Evolutionary conservation across 2,113 vertebrate genomes (phyloP), one percentile per base, ranked within the genome.

Genomic region (Labrus mixtus): DNA sequence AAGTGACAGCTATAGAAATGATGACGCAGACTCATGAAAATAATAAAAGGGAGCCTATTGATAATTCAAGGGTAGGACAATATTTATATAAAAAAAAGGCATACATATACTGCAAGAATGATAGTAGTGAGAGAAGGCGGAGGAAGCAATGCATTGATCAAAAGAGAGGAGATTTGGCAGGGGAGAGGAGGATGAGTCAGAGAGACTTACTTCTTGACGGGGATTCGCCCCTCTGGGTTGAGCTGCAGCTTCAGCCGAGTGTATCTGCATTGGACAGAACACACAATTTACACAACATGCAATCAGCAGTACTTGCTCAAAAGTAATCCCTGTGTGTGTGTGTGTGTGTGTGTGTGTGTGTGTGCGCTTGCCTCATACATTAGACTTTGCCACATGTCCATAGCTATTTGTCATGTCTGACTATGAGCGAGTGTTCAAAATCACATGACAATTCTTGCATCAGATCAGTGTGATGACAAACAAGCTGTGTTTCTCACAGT

Each of bases 181-280:
- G 53, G 25, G 33, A 74, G 58, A 36, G 48, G 55, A 1, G 76
- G 61, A 72, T 78, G 81, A 87, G 84, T 85, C 87, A 86, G 15
- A 4, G 11, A 59, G 84, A 93, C 97, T 96, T 95, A 99, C 98
- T 97, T 99, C 94, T 98, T 99, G 80, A 99, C 95, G 85, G 97
- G 96, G 93, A 99, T 98, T 75, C 96, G 93, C 0, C 96, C 97
- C 87, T 99, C 97, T n/a, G 96, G 95, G 88, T 96, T 98, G 72
- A 96, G 95, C 92, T 98, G 97, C 84, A 99, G 94, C 79, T 96
- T 96, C 65, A 99, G 94, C 81, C 97, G 96, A 10, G 95, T 96
- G 87, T 99, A 99, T 81, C 97, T 99, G 94, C 89, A 81, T 85
- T 56, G 83, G 76, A 85, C 54, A 83, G 73, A 89, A 63, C 67